phyloP scores from a whole-genome alignment of 2,888 invertebrate genomes.

The Sesamia inferens region DNA sequence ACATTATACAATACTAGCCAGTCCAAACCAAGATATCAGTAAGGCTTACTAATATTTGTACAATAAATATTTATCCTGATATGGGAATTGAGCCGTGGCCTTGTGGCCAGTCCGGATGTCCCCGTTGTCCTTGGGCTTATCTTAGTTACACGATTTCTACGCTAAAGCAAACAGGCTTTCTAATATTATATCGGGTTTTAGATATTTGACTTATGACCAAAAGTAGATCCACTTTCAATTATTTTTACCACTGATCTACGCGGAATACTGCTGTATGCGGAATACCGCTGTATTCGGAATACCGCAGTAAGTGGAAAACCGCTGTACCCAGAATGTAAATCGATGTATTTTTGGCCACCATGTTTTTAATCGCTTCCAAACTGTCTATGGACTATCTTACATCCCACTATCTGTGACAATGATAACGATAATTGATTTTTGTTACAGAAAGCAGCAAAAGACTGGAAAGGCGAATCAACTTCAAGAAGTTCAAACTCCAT shows the following conservation, averaged over 20 bases:
- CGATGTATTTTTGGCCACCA: too few relatives aligned
- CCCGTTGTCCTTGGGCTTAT: conserved; percentile 24
- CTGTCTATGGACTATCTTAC: too few relatives aligned
- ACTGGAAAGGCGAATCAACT: conserved; percentile 51
- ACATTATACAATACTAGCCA: background rate
- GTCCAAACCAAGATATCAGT: conserved; percentile 5
- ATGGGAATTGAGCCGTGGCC: conserved; percentile 13
- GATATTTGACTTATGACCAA: background rate
- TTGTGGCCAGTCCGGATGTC: conserved; percentile 10
- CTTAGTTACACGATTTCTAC: background rate
- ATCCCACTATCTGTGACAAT: background rate
- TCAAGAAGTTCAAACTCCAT: conserved; percentile 49
- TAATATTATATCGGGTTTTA: background rate
- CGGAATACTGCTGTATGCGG: too few relatives aligned
- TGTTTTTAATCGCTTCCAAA: too few relatives aligned
- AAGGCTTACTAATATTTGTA: conserved; percentile 6
- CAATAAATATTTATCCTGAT: conserved; percentile 35
- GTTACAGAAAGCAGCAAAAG: conserved; percentile 72
- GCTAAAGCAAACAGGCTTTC: background rate
- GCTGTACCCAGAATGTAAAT: too few relatives aligned
- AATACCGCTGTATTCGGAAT: too few relatives aligned
- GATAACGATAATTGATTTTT: background rate
- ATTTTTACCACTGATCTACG: background rate
- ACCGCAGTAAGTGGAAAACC: too few relatives aligned
- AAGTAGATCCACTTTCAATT: background rate